These are phyloP conservation scores for Philhelius pedissequus DNA, from an alignment of 2,888 invertebrate genomes.

Conservation along the genomic window DNA sequence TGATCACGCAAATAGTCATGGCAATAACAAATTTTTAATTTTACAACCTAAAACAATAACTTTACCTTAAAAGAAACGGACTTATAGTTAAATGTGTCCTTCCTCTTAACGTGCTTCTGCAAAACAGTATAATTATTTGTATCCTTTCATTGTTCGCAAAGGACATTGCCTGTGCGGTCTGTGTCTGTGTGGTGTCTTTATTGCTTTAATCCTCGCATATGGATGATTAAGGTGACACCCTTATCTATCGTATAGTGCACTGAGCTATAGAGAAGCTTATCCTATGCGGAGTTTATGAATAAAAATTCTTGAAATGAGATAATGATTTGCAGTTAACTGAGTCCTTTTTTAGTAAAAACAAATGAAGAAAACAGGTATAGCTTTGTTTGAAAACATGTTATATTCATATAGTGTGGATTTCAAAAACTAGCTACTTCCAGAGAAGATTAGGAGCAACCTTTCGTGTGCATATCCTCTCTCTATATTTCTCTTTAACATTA, in stretches of 20 bases:
- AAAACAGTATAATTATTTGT: not conserved
- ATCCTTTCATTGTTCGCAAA: not conserved
- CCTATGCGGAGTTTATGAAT: slow-evolving; percentile 32
- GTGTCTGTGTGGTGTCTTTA: slow-evolving; percentile 13
- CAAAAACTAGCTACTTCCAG: slow-evolving; percentile 5
- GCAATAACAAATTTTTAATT: not conserved
- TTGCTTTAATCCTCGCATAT: slow-evolving; percentile 48
- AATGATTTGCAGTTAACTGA: slow-evolving; percentile 46
- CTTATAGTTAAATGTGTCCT: slow-evolving; percentile 6
- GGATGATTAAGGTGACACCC: slow-evolving; percentile 57
- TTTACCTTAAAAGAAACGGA: not conserved
- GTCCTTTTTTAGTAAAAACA: not conserved
- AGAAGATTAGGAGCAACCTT: slow-evolving; percentile 49
- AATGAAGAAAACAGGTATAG: not conserved
- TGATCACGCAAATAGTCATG: not conserved
- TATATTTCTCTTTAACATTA: not conserved
- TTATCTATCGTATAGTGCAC: not conserved
- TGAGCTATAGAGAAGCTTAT: slow-evolving; percentile 23
- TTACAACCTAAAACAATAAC: not conserved
- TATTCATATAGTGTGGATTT: slow-evolving; percentile 10
- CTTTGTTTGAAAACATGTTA: not conserved
- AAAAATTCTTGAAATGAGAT: slow-evolving; percentile 61
- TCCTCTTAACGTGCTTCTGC: not conserved
- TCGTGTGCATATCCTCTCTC: not conserved
- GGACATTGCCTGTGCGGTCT: not conserved